These are phyloP conservation scores for Folsomia manolachei DNA, from an alignment of 2,888 invertebrate species.

Conservation along the genomic window DNA sequence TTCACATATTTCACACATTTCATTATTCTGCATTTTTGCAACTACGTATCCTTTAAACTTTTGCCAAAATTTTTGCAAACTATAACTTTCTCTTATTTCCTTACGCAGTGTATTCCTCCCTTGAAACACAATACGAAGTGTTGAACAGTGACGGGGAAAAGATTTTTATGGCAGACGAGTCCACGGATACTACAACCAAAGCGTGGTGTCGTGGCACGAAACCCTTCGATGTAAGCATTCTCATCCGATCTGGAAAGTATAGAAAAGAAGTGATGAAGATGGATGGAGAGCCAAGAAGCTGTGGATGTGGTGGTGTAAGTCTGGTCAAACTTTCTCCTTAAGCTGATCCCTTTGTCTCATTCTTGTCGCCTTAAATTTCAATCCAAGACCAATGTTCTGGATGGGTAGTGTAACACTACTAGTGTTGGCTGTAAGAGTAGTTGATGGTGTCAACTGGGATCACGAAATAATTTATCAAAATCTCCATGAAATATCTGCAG, in stretches of 20 bases:
- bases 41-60: background rate
- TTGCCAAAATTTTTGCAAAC: background rate
- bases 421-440: too few species aligned
- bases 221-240: conserved; percentile 41
- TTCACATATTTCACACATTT: background rate
- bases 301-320: conserved; percentile 44
- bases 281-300: conserved; percentile 43
- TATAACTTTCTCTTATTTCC: too few species aligned
- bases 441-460: background rate
- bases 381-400: too few species aligned
- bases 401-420: too few species aligned
- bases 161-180: conserved; percentile 46
- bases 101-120: conserved; percentile 41
- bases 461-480: background rate
- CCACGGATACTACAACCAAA: conserved; percentile 43
- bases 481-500: background rate
- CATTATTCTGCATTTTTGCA: background rate
- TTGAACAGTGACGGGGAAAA: conserved; percentile 40
- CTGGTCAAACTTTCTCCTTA: too few species aligned
- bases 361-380: too few species aligned
- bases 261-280: conserved; percentile 44
- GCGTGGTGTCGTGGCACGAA: conserved; percentile 43
- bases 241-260: conserved; percentile 43
- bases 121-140: conserved; percentile 43
- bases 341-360: too few species aligned